phyloP scores from a whole-genome alignment of 2,888 invertebrate species.

The Dryobota labecula region DNA sequence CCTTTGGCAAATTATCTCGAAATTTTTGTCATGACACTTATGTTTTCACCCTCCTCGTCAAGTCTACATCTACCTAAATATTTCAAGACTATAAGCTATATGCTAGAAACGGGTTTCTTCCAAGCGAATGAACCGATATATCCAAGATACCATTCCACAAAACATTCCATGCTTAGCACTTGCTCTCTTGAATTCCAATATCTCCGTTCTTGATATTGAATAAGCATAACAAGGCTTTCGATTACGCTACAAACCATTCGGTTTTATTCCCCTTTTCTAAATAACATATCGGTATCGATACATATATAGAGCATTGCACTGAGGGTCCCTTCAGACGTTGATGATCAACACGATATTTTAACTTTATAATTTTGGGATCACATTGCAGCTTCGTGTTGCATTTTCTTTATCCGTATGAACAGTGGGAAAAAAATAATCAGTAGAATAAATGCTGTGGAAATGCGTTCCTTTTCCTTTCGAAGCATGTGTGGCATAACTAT shows the following conservation, averaged over 20 bases:
- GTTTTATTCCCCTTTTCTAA: constrained; percentile 29
- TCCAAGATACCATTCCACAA: constrained; percentile 15
- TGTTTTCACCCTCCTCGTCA: background rate
- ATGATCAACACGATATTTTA: background rate
- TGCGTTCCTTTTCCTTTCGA: too few species aligned
- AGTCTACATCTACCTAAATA: background rate
- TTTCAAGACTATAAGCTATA: background rate
- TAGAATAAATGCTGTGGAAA: too few species aligned
- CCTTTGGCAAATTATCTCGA: background rate
- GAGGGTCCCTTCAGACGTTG: background rate
- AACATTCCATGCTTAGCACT: constrained; percentile 30
- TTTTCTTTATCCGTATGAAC: background rate
- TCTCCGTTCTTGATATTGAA: constrained; percentile 51
- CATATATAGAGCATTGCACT: constrained; percentile 6
- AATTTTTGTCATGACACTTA: constrained; percentile 9
- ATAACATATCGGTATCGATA: constrained; percentile 3
- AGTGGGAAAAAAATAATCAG: too few species aligned
- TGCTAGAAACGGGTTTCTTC: constrained; percentile 15
- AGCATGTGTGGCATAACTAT: too few species aligned
- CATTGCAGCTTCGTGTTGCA: background rate
- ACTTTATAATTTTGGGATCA: background rate
- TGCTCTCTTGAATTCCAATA: constrained; percentile 30
- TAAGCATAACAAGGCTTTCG: constrained; percentile 42
- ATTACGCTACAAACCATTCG: constrained; percentile 22
- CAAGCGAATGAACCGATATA: constrained; percentile 30